Conservation (phyloP, 2,113 vertebrate genomes). For the Thamnophis sirtalis region DNA sequence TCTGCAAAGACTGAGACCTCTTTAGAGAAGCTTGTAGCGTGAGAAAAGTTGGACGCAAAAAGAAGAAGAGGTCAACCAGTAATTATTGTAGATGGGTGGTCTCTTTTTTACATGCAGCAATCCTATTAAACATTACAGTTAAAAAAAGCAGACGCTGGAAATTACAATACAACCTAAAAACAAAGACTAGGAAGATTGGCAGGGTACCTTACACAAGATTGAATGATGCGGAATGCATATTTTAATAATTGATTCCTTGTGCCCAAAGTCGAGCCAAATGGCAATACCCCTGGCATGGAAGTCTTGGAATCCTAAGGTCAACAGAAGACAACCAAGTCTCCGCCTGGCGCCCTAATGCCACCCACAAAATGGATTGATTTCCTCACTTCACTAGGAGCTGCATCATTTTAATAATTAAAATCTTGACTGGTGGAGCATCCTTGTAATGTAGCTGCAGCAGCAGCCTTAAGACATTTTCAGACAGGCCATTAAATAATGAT, state of each 20-base stretch:
- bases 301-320: constrained; percentile 29
- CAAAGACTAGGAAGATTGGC: neutral
- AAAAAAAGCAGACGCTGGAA: neutral
- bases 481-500: constrained; percentile 71
- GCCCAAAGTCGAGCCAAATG: neutral
- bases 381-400: constrained; percentile 39
- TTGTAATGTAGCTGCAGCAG: constrained; percentile 50
- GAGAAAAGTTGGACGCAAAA: neutral
- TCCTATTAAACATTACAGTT: too few species aligned
- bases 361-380: constrained; percentile 41
- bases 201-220: neutral
- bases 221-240: neutral
- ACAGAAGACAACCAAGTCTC: neutral
- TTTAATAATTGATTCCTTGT: neutral
- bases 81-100: neutral
- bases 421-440: constrained; percentile 35
- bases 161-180: neutral
- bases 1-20: neutral
- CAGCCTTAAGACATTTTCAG: constrained; percentile 62
- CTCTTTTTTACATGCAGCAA: neutral
- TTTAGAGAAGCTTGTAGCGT: neutral
- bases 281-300: constrained; percentile 29
- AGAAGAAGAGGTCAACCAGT: neutral
- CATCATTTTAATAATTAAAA: constrained; percentile 63
- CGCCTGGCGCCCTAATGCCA: constrained; percentile 34